phyloP scores from a whole-genome alignment of 2,797 vertebrate genomes.

The Lepus oiostolus region DNA sequence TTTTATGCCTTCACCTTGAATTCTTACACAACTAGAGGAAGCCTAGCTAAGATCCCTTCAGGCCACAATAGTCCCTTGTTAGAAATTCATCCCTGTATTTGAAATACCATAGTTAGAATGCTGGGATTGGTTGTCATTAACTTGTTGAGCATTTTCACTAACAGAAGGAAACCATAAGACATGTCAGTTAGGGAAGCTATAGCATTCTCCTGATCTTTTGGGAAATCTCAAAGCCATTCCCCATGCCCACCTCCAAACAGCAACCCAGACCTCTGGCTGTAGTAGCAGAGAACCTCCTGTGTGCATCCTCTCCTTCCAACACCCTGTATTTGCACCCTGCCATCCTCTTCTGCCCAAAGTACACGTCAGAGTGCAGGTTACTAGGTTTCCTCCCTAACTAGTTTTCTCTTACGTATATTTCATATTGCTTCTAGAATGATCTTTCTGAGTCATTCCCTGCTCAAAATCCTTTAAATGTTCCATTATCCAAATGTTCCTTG shows the following conservation, averaged over 20 bases:
- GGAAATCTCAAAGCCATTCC: fast-evolving
- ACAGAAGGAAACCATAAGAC: too few species aligned
- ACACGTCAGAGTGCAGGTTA: neutral
- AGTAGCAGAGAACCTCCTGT: neutral
- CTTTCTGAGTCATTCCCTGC: neutral
- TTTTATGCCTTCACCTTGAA: too few species aligned
- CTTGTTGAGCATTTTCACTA: too few species aligned
- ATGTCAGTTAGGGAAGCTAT: neutral
- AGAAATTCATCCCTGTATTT: too few species aligned
- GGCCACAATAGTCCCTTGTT: too few species aligned
- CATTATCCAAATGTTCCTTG: neutral
- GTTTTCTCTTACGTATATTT: neutral
- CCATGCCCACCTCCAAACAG: neutral
- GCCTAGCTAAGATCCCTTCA: too few species aligned
- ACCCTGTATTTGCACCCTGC: neutral
- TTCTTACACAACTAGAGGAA: too few species aligned
- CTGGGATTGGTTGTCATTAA: too few species aligned
- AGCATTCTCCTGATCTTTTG: neutral
- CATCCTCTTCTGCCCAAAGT: neutral
- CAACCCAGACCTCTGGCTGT: neutral
- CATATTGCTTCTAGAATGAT: neutral
- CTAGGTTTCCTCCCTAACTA: neutral
- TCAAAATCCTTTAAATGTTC: neutral
- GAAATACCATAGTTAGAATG: too few species aligned
- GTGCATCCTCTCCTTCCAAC: neutral